Evolutionary conservation across 2,113 vertebrate species (phyloP).

Genomic region (Brachypteracias leptosomus): DNA sequence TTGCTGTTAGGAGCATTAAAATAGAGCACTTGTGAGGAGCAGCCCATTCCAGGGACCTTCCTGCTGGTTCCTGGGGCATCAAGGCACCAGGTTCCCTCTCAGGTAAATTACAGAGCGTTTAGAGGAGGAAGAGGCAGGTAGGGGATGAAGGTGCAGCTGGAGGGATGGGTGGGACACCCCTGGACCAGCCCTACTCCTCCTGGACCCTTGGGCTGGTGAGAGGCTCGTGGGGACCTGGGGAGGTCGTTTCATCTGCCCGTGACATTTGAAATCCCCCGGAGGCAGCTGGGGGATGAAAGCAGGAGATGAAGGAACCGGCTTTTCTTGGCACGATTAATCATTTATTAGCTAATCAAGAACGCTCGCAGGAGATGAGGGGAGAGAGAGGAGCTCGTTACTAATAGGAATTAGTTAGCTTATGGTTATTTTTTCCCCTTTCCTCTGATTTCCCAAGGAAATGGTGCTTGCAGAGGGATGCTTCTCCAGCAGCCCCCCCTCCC

Average conservation of each 20-base stretch:
- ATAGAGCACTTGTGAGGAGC: conserved; percentile 23
- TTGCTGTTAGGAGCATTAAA: conserved; percentile 45
- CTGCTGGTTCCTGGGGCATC: neutral
- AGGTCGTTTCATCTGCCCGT: neutral
- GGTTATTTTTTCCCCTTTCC: neutral
- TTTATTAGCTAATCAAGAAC: conserved; percentile 64
- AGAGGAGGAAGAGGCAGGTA: neutral
- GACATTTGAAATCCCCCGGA: conserved; percentile 23
- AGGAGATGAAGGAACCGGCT: conserved; percentile 28
- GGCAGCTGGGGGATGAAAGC: conserved; percentile 52
- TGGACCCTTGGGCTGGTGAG: accelerated
- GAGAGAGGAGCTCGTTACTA: conserved; percentile 4
- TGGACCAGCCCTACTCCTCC: neutral
- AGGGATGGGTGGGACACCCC: neutral
- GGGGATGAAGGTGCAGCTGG: neutral
- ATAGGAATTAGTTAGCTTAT: conserved; percentile 60
- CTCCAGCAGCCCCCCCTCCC: neutral
- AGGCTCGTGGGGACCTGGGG: neutral
- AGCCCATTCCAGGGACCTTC: neutral
- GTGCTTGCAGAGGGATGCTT: neutral
- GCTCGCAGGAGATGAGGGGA: conserved; percentile 34
- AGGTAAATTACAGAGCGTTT: neutral
- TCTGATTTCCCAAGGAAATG: conserved; percentile 28
- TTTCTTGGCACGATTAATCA: conserved; percentile 57
- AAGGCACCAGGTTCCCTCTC: neutral